Evolutionary conservation across 2,797 vertebrate species (phyloP).

Genomic region (Eulemur mongoz): DNA sequence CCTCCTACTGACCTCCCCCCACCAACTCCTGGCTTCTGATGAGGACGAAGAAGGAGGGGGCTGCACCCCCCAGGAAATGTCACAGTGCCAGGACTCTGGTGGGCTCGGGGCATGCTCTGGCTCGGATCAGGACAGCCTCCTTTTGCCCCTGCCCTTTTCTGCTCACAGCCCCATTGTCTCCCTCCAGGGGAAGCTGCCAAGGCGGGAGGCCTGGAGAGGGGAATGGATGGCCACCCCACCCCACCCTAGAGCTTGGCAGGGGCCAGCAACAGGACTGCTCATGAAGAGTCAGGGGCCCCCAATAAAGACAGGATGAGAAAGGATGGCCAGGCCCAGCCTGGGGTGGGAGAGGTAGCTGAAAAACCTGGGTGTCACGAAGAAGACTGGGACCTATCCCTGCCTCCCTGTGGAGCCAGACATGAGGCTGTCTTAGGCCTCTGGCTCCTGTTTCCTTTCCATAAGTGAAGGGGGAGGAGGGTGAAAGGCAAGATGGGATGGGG

Average conservation of each 20-base stretch:
- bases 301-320: conserved; percentile 29
- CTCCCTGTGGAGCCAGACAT: neutral
- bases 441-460: conserved; percentile 4
- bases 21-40: conserved; percentile 52
- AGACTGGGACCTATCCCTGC: conserved; percentile 8
- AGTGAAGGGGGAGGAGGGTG: no score
- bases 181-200: conserved; percentile 76
- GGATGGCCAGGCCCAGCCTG: neutral
- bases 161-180: conserved; percentile 80
- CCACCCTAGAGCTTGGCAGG: conserved; percentile 35
- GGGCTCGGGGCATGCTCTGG: conserved; percentile 76
- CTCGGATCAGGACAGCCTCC: conserved; percentile 61
- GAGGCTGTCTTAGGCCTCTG: neutral
- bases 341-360: neutral
- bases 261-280: conserved; percentile 34
- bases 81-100: conserved; percentile 74
- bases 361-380: conserved; percentile 28
- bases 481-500: neutral
- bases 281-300: neutral
- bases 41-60: conserved; percentile 47
- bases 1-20: conserved; percentile 58
- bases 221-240: conserved; percentile 40
- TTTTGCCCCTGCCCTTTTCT: conserved; percentile 79
- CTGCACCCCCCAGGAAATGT: conserved; percentile 68
- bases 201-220: conserved; percentile 50